Evolutionary conservation across 2,797 vertebrate species (phyloP).

Genomic region (Poecilia picta): DNA sequence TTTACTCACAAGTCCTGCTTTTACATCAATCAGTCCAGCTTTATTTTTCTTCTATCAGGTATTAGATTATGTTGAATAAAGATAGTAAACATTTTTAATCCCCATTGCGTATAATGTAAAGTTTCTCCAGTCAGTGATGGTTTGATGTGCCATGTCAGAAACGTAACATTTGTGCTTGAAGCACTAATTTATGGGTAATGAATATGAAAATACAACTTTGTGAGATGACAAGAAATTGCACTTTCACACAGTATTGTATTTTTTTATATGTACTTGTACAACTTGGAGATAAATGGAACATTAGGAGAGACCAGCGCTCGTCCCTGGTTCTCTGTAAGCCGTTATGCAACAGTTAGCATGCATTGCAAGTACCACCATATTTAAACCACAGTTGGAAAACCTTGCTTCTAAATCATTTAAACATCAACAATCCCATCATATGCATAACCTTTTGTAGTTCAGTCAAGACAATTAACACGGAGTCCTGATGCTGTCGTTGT

Average conservation of each 20-base stretch:
- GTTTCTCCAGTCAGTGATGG: too few species aligned
- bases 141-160: too few species aligned
- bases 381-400: neutral
- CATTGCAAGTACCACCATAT: neutral
- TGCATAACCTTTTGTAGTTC: neutral
- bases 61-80: neutral
- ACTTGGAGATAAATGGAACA: neutral
- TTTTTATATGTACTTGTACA: neutral
- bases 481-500: neutral
- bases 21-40: neutral
- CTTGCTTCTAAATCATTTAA: neutral
- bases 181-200: too few species aligned
- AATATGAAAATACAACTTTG: too few species aligned
- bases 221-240: too few species aligned
- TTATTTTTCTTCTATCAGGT: neutral
- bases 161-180: too few species aligned
- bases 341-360: neutral
- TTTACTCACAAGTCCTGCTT: neutral
- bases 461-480: neutral
- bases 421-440: neutral
- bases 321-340: neutral
- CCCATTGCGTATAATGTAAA: neutral
- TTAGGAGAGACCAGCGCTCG: neutral
- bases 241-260: too few species aligned
- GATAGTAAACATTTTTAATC: neutral